A percentile compares a stretch with the other conserved stretches of the same genome.
Evolutionary conservation across 2,888 invertebrate species (phyloP).

Genomic region (Hirtodrosophila trivittata): DNA sequence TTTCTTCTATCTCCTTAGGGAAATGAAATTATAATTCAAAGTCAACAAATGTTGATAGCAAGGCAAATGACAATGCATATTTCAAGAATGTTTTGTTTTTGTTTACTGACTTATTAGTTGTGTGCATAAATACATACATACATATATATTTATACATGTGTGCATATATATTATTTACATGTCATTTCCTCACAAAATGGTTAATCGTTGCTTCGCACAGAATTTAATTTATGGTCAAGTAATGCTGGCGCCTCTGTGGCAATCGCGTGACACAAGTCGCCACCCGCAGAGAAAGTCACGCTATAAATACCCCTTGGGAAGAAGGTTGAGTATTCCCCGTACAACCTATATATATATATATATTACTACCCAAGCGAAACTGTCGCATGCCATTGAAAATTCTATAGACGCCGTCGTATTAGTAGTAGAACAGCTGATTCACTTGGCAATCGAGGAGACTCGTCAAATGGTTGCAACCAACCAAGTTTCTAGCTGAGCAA

Average conservation of each 20-base stretch:
- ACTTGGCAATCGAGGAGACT: conserved; percentile 15
- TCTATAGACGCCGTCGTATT: conserved; percentile 6
- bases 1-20: too few relatives aligned
- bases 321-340: not conserved
- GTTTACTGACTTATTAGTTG: too few relatives aligned
- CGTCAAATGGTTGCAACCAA: conserved; percentile 12
- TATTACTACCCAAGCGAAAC: too few relatives aligned
- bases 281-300: conserved; percentile 51
- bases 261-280: conserved; percentile 56
- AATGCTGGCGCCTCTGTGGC: conserved; percentile 42
- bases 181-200: conserved; percentile 5
- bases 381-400: too few relatives aligned
- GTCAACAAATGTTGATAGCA: too few relatives aligned
- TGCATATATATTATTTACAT: conserved; percentile 9
- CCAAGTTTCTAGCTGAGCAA: conserved; percentile 46
- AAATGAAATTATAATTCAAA: too few relatives aligned
- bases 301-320: conserved; percentile 41
- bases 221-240: conserved; percentile 2
- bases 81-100: too few relatives aligned
- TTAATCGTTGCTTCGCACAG: too few relatives aligned
- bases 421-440: conserved; percentile 66
- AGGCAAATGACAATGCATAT: too few relatives aligned
- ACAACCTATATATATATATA: conserved; percentile 8
- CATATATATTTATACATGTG: not conserved
- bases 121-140: too few relatives aligned